These are phyloP conservation scores for Macquaria ambigua DNA, from an alignment of 2,113 vertebrate genomes.

Conservation along the genomic window DNA sequence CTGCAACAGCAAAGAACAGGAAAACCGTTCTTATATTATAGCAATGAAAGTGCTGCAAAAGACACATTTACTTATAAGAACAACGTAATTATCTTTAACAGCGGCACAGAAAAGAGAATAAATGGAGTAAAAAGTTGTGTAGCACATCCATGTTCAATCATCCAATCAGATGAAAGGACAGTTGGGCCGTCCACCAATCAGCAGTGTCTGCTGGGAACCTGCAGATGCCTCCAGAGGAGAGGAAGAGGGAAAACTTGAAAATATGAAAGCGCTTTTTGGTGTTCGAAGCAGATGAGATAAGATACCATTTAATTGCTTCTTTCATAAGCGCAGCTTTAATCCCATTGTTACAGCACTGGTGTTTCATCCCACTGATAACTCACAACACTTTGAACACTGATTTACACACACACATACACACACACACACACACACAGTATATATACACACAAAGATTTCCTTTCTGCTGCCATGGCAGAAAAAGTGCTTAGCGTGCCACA, in stretches of 20 bases:
- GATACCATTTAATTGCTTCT: conserved; percentile 80
- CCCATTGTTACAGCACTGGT: conserved; percentile 73
- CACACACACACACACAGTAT: conserved; percentile 26
- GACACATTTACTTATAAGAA: not conserved
- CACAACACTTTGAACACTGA: conserved; percentile 76
- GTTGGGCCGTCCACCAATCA: conserved; percentile 13
- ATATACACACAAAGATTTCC: conserved; percentile 20
- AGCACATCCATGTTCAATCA: not conserved
- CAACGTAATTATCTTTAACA: not conserved
- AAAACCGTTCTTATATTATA: not conserved
- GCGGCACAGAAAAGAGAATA: not conserved
- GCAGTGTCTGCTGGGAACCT: conserved; percentile 14
- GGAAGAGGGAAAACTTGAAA: conserved; percentile 59
- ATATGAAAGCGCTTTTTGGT: conserved; percentile 68
- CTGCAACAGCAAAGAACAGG: not conserved
- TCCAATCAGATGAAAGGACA: conserved; percentile 23
- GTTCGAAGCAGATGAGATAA: conserved; percentile 78
- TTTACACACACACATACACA: conserved; percentile 64
- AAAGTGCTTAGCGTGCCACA: conserved; percentile 78
- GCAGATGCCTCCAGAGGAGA: conserved; percentile 22
- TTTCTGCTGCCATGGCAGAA: conserved; percentile 81
- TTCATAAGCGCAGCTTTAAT: conserved; percentile 77
- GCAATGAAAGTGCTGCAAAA: not conserved
- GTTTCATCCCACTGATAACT: conserved; percentile 81
- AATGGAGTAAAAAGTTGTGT: not conserved